phyloP scores from a whole-genome alignment of 1,140 invertebrate species.

The Drosophila ananassae region DNA sequence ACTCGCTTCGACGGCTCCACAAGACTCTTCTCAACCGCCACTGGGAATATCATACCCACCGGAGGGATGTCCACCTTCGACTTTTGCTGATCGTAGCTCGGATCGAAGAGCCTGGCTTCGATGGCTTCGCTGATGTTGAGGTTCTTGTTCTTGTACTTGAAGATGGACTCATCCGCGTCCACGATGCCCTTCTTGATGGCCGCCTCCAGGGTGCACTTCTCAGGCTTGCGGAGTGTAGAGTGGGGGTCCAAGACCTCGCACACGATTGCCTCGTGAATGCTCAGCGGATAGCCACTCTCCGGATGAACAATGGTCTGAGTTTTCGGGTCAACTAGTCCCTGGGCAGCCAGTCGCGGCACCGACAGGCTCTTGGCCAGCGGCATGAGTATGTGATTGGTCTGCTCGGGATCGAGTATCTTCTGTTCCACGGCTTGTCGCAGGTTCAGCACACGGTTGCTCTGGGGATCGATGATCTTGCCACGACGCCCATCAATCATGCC shows the following conservation, averaged over 20 bases:
- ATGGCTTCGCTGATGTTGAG: constrained; percentile 90
- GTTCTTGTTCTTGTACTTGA: constrained; percentile 87
- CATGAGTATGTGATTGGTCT: constrained; percentile 90
- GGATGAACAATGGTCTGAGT: constrained; percentile 95
- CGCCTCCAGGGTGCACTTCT: constrained; percentile 89
- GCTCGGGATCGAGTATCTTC: constrained; percentile 92
- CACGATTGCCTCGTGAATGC: constrained; percentile 91
- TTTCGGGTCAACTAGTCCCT: constrained; percentile 92
- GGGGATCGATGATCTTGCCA: constrained; percentile 93
- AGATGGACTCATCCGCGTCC: constrained; percentile 89
- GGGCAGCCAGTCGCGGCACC: constrained; percentile 91
- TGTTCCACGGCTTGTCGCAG: constrained; percentile 93
- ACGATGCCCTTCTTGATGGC: constrained; percentile 92
- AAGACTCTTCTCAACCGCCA: constrained; percentile 91
- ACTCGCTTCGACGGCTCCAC: constrained; percentile 86
- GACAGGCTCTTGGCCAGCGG: constrained; percentile 92
- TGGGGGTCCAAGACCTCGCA: constrained; percentile 94
- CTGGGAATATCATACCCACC: constrained; percentile 84
- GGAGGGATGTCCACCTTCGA: constrained; percentile 84
- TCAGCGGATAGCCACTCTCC: constrained; percentile 91
- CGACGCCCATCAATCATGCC: constrained; percentile 90
- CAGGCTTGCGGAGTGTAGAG: constrained; percentile 87
- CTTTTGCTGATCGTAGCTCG: constrained; percentile 79
- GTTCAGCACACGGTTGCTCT: constrained; percentile 90
- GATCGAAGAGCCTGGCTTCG: constrained; percentile 87